A percentile compares a stretch with the other conserved stretches of the same genome.
phyloP scores from a whole-genome alignment of 2,113 vertebrate species.

The Seriola rivoliana region DNA sequence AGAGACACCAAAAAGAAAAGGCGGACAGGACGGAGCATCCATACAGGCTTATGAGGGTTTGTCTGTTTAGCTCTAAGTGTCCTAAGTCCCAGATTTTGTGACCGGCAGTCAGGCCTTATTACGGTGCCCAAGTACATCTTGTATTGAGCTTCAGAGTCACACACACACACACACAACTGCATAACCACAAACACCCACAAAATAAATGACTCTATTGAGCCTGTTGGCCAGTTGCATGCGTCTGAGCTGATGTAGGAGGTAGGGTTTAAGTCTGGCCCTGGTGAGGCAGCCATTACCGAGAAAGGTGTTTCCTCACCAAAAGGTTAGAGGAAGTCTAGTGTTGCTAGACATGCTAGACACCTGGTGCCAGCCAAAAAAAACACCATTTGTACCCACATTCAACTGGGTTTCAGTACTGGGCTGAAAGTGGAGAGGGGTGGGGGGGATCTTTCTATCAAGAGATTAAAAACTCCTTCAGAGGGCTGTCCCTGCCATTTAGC shows the following conservation, averaged over 20 bases:
- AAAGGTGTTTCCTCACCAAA: slow-evolving; percentile 52
- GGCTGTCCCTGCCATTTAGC: slow-evolving; percentile 29
- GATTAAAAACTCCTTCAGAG: slow-evolving; percentile 15
- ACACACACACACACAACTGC: slow-evolving; percentile 7
- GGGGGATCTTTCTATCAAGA: slow-evolving; percentile 10
- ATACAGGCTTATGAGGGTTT: slow-evolving; percentile 35
- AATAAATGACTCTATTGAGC: slow-evolving; percentile 40
- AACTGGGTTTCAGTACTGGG: slow-evolving; percentile 1
- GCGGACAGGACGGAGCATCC: slow-evolving; percentile 20
- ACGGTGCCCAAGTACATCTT: slow-evolving; percentile 42
- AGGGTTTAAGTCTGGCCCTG: slow-evolving; percentile 44
- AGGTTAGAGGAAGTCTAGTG: slow-evolving; percentile 71
- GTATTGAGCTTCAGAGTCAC: slow-evolving; percentile 28
- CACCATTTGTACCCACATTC: slow-evolving; percentile 30
- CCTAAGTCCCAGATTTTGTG: slow-evolving; percentile 52
- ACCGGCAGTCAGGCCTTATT: slow-evolving; percentile 49
- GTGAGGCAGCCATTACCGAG: slow-evolving; percentile 45
- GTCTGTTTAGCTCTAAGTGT: slow-evolving; percentile 33
- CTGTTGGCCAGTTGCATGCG: neutral
- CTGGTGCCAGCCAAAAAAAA: slow-evolving; percentile 40
- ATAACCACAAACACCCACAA: slow-evolving; percentile 21
- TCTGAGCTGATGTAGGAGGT: slow-evolving; percentile 27
- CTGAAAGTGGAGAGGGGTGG: slow-evolving; percentile 12
- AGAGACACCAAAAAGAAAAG: slow-evolving; percentile 23
- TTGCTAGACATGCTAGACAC: slow-evolving; percentile 15